These are phyloP conservation scores for Seira sanloemensis DNA, from an alignment of 2,888 invertebrate species.

Conservation along the genomic window DNA sequence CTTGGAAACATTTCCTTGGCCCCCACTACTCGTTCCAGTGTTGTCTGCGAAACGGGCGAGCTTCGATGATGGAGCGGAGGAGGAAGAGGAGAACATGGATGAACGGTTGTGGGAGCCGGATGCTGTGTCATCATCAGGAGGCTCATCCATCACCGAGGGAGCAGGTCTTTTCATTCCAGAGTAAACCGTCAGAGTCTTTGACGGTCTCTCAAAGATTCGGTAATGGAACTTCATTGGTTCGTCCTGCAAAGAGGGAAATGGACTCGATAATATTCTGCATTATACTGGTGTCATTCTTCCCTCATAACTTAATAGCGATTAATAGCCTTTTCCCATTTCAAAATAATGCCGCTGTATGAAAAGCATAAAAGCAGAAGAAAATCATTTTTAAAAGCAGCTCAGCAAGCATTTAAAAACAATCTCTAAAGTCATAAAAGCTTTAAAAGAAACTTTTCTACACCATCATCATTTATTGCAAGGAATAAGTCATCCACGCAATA, in stretches of 20 bases:
- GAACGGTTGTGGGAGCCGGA: conserved; percentile 69
- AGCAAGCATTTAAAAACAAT: too few relatives aligned
- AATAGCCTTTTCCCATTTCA: not conserved
- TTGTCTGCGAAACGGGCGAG: conserved; percentile 69
- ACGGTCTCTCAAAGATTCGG: conserved; percentile 72
- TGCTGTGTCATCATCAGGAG: conserved; percentile 68
- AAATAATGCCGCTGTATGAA: not conserved
- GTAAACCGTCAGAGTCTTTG: conserved; percentile 60
- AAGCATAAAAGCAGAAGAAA: not conserved
- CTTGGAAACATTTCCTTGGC: conserved; percentile 55
- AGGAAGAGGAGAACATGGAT: conserved; percentile 65
- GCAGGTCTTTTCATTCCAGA: conserved; percentile 72
- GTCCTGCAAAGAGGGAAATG: conserved; percentile 65
- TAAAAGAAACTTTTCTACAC: too few relatives aligned
- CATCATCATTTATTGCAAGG: too few relatives aligned
- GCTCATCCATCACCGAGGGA: conserved; percentile 72
- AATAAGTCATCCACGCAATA: too few relatives aligned
- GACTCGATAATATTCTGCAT: too few relatives aligned
- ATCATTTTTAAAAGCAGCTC: not conserved
- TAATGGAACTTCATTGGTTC: conserved; percentile 73
- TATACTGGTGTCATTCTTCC: not conserved
- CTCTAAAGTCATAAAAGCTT: too few relatives aligned
- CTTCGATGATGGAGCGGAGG: conserved; percentile 70
- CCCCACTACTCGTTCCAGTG: conserved; percentile 54
- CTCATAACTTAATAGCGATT: not conserved